These are phyloP conservation scores for Ophioderma brevispina DNA, from an alignment of 35 echinoderm and acorn worm species.

Conservation along the genomic window DNA sequence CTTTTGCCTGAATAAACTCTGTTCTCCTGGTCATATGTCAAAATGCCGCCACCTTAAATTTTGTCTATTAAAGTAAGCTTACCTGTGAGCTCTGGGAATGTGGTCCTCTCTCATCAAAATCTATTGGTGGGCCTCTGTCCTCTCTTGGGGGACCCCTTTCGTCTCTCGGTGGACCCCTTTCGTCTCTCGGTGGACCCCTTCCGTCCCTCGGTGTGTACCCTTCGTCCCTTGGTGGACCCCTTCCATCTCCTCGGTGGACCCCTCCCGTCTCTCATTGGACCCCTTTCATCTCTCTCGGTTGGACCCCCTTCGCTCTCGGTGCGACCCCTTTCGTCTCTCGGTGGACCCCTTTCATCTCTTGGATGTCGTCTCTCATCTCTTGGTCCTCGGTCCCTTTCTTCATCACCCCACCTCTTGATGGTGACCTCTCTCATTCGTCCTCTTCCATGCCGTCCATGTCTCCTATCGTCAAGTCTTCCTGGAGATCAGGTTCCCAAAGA, in stretches of 20 bases:
- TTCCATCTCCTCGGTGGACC: too few relatives aligned
- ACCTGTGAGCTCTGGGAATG: neutral
- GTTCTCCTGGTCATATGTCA: too few relatives aligned
- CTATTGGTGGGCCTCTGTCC: neutral
- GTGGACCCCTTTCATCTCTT: neutral
- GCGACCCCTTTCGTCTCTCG: too few relatives aligned
- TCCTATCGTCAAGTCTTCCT: neutral
- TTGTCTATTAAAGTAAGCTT: too few relatives aligned
- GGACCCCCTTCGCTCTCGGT: too few relatives aligned
- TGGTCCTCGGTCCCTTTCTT: neutral
- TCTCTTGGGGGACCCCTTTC: neutral
- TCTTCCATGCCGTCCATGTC: too few relatives aligned
- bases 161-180: neutral
- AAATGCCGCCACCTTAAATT: too few relatives aligned
- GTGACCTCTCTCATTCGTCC: too few relatives aligned
- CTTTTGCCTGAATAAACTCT: too few relatives aligned
- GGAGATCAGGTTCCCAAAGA: neutral
- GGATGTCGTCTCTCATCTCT: neutral
- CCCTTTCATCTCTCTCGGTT: too few relatives aligned
- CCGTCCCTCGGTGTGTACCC: neutral
- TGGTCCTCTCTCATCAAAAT: neutral
- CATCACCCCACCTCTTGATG: neutral
- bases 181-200: neutral
- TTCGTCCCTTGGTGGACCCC: neutral
- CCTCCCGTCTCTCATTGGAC: too few relatives aligned